Base-by-base conservation (phyloP, 2,888 invertebrate genomes). In the Drosophila testacea region DNA sequence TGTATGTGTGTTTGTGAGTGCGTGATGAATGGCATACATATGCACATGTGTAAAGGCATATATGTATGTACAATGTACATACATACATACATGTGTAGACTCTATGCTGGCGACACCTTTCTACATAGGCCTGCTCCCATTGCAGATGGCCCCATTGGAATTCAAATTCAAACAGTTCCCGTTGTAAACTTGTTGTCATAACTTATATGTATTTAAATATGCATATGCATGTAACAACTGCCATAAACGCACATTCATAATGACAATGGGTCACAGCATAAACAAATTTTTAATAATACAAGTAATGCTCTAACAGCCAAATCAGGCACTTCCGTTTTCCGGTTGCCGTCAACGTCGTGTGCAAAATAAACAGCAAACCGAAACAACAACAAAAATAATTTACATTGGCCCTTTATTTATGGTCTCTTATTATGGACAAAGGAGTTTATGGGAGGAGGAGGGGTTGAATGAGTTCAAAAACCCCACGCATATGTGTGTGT, bases 251-350 rank as follows among this genome's bases (percentile, higher is more conserved):
- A 73, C 60, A 75, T 69, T 78, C 82, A 81, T 70, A 78, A 67
- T 57, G 59, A 82, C 73, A 77, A 81, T 79, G 56, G 77, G 48
- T 34, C 62, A 28, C n/a, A 75, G 61, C 61, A 61, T 60, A 47
- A 63, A 22, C 22, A 22, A 3, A 22, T 22, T 22, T 22, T 22
- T 2, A 22, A 22, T 22, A 44, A 61, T 36, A 59, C 39, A 46
- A 57, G 22, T 41, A 59, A 39, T 57, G 47, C 47, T 57, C 50
- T 57, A 61, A 44, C 41, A 51, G 28, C 87, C 87, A 81, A 89
- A 89, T 78, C 81, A 81, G 84, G 78, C 75, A 67, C 81, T 86
- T 83, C 83, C 83, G 87, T 81, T 89, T 89, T 83, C 83, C 89
- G 83, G 83, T 68, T 67, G 65, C 54, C 62, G 60, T 60, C 55